Conservation (phyloP, 2,797 vertebrate genomes). For the Aratinga solstitialis region DNA sequence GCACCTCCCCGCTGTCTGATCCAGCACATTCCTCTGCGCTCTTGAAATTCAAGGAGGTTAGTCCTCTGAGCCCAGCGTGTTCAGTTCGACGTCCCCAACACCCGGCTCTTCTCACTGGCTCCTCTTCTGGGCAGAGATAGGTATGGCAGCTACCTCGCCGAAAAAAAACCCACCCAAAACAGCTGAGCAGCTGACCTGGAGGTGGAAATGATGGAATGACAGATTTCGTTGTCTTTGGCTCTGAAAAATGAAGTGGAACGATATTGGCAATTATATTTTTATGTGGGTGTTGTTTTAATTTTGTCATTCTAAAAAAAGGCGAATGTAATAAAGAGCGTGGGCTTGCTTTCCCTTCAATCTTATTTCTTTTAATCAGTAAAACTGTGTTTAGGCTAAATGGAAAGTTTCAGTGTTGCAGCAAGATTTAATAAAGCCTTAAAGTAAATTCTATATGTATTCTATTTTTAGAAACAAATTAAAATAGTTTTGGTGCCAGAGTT, state of each 20-base stretch:
- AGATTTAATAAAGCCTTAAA: conserved; percentile 49
- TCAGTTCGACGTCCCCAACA: background rate
- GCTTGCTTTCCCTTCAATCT: conserved; percentile 43
- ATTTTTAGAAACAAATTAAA: conserved; percentile 58
- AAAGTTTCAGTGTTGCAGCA: conserved; percentile 47
- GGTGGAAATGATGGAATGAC: conserved; percentile 49
- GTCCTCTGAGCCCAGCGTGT: background rate
- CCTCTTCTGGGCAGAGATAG: conserved; percentile 14
- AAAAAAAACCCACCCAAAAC: background rate
- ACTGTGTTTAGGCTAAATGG: conserved; percentile 38
- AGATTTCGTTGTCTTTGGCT: conserved; percentile 39
- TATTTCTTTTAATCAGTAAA: conserved; percentile 31
- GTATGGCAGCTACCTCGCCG: background rate
- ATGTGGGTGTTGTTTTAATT: conserved; percentile 55
- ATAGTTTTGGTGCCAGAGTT: background rate
- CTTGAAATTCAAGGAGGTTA: background rate
- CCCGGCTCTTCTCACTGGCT: background rate
- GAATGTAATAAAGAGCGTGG: conserved; percentile 25
- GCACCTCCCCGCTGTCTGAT: background rate
- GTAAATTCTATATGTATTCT: conserved; percentile 18
- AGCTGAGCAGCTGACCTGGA: conserved; percentile 47
- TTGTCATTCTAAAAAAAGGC: conserved; percentile 42
- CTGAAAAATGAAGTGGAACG: conserved; percentile 14
- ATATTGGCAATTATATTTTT: conserved; percentile 43
- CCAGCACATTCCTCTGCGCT: background rate